A percentile compares a stretch with the other conserved stretches of the same genome.
Conservation (phyloP, 2,113 vertebrate genomes). For the Dasyurus viverrinus region DNA sequence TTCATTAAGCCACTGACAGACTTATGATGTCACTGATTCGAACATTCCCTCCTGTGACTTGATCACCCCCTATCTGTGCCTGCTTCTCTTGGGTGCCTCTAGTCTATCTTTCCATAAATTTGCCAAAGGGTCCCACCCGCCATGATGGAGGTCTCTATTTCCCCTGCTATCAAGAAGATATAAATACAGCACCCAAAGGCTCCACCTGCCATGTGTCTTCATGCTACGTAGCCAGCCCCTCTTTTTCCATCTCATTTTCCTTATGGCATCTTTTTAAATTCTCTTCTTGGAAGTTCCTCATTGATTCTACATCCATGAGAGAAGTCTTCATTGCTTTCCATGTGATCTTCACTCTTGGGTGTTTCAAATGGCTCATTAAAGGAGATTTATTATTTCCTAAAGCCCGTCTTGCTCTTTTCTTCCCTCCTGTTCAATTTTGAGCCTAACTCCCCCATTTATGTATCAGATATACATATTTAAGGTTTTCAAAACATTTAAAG, state of each 20-base stretch:
- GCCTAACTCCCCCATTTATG: not conserved
- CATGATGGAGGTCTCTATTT: not conserved
- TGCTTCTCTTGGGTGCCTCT: not conserved
- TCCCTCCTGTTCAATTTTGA: no score
- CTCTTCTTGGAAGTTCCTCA: not conserved
- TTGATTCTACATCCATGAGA: not conserved
- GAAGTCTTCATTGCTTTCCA: not conserved
- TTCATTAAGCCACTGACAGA: not conserved
- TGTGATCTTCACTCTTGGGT: not conserved
- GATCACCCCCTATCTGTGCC: not conserved
- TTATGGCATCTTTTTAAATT: no score
- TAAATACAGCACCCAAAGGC: no score
- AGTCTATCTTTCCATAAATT: not conserved
- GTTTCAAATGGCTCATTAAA: no score
- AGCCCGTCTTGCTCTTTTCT: no score
- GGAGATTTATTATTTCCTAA: no score
- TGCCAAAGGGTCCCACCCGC: no score
- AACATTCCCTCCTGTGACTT: not conserved
- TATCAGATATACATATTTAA: not conserved
- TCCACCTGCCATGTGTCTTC: not conserved
- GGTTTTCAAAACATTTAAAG: not conserved
- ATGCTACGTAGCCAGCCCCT: not conserved
- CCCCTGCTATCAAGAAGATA: not conserved
- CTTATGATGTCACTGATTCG: not conserved
- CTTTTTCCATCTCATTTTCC: not conserved